Evolutionary conservation across 2,113 vertebrate species (phyloP).

Genomic region (Chaenogobius annularis): DNA sequence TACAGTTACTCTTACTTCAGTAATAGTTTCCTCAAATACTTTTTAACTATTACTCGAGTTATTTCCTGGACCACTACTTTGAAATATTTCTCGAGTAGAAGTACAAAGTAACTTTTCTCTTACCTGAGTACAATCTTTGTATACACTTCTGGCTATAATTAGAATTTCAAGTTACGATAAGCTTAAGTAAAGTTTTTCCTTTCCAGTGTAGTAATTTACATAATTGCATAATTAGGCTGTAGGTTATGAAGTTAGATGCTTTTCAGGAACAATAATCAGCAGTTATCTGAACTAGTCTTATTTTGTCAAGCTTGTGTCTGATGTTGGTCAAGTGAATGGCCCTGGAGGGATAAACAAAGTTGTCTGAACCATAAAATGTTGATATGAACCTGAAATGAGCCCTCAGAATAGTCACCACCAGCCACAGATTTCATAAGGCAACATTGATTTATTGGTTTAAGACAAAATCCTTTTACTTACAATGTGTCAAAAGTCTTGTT

Average conservation of each 20-base stretch:
- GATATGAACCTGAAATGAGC: not conserved
- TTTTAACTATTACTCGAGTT: too few relatives aligned
- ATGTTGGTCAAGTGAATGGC: too few relatives aligned
- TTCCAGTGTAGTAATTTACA: not conserved
- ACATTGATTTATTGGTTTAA: constrained; percentile 53
- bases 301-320: not conserved
- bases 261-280: not conserved
- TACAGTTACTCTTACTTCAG: too few relatives aligned
- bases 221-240: not conserved
- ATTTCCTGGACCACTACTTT: too few relatives aligned
- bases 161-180: too few relatives aligned
- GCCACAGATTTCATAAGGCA: constrained; percentile 16
- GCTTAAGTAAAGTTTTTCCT: too few relatives aligned
- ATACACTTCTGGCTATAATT: too few relatives aligned
- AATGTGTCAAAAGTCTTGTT: constrained; percentile 23
- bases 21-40: too few relatives aligned
- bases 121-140: too few relatives aligned
- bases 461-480: constrained; percentile 37
- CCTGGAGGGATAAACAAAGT: too few relatives aligned
- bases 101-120: too few relatives aligned
- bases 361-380: not conserved
- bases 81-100: too few relatives aligned
- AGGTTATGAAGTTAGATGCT: not conserved
- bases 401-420: not conserved
- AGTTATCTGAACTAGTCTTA: not conserved